Evolutionary conservation across 2,797 vertebrate species (phyloP), one percentile per base, ranked within the genome.

Genomic region (Cryptoblepharus egeriae): DNA sequence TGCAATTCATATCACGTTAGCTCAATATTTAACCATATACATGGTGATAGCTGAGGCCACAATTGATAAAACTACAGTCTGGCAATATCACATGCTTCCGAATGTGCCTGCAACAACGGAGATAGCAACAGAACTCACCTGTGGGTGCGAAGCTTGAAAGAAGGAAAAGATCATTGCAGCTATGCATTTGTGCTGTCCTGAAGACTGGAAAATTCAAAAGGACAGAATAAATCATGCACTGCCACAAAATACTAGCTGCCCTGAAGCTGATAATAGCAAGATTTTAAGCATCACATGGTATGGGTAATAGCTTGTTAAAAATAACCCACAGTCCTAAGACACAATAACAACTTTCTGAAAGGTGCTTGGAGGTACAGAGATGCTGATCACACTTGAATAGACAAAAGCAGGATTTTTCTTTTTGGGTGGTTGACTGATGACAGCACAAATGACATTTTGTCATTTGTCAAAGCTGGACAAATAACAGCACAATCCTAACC

Each of bases 261-360:
- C 67, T 87, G 65, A 45, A 37, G 75, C 35, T 64, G 75, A 71
- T 24, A 73, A 49, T 75, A 52, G 39, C 71, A 87, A 15, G 42
- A 77, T 42, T 85, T 87, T 82, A 81, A 13, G 12, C 63, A 52
- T 20, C 64, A 30, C 72, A 20, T 42, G 30, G 49, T n/a, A n/a
- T n/a, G n/a, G n/a, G 42, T 64, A 78, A 75, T 30, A 7, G 32
- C 77, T 88, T 82, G 20, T 77, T 85, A 75, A 45, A 83, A 90
- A 84, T 82, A 85, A 81, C 4, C 1, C 1, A 42, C 39, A 11
- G 77, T 86, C 55, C 72, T 88, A 52, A 73, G 45, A 20, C 18
- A 52, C 28, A 10, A 16, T 16, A 28, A 71, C n/a, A 4, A 6
- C 42, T 61, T 77, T 76, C 74, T 64, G 32, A 64, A 77, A 64